phyloP scores from a whole-genome alignment of 2,797 vertebrate species.

The Tokudaia muenninki region DNA sequence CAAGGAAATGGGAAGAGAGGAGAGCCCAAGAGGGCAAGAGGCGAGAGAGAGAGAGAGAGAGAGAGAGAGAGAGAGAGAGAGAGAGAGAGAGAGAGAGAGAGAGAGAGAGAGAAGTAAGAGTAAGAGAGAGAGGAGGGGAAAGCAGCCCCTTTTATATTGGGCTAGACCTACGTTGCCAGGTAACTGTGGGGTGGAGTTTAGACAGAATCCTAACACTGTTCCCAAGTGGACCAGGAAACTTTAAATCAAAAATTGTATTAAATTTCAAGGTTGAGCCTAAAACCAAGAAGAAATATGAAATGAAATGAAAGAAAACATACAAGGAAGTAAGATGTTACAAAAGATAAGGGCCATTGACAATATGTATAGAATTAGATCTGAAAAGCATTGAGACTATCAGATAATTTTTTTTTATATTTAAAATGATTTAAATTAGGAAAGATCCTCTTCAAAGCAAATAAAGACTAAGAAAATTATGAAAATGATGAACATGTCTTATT shows the following conservation, averaged over 20 bases:
- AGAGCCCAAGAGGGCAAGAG: too few relatives aligned
- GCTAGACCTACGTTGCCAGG: too few relatives aligned
- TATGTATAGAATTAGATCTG: neutral
- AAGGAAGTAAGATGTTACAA: neutral
- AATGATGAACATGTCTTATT: neutral
- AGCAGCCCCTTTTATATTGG: too few relatives aligned
- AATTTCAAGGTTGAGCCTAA: neutral
- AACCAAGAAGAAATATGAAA: neutral
- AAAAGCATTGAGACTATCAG: neutral
- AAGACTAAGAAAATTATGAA: conserved; percentile 15
- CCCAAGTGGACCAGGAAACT: neutral
- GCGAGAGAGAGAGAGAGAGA: too few relatives aligned
- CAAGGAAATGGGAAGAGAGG: too few relatives aligned
- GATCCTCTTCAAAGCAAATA: neutral
- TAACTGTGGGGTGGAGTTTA: too few relatives aligned
- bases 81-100: too few relatives aligned
- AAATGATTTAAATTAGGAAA: neutral
- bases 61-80: too few relatives aligned
- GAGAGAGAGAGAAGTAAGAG: too few relatives aligned
- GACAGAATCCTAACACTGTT: neutral
- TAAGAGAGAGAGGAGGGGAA: too few relatives aligned
- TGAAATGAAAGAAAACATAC: neutral
- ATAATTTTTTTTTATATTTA: neutral
- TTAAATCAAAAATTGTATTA: neutral
- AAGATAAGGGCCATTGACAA: neutral